Evolutionary conservation across 1,140 invertebrate species (phyloP).

Genomic region (Myzus persicae): DNA sequence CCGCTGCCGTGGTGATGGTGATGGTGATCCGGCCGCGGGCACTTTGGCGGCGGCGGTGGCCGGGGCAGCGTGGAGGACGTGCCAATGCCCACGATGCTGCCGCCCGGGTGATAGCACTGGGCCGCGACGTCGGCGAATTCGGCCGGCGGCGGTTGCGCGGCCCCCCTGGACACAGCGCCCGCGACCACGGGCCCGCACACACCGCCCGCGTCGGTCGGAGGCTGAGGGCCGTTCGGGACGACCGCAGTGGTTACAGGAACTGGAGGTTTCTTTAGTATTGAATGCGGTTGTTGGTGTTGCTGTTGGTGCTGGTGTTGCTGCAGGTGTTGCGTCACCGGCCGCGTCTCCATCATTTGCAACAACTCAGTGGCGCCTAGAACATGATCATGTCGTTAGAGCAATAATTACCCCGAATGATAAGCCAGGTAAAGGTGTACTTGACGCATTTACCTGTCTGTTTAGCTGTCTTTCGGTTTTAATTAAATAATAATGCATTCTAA

Average conservation of each 20-base stretch:
- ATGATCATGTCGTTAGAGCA: not conserved
- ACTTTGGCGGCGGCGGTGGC: constrained; percentile 60
- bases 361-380: constrained; percentile 61
- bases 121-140: constrained; percentile 60
- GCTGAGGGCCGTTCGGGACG: constrained; percentile 35
- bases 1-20: constrained; percentile 19
- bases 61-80: constrained; percentile 60
- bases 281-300: constrained; percentile 56
- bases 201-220: not conserved
- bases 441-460: too few species aligned
- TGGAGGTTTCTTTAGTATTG: constrained; percentile 59
- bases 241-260: constrained; percentile 21
- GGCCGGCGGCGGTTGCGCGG: constrained; percentile 59
- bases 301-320: constrained; percentile 38
- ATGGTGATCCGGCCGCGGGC: constrained; percentile 54
- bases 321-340: constrained; percentile 36
- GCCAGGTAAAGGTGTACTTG: too few species aligned
- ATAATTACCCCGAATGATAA: too few species aligned
- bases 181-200: not conserved
- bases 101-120: constrained; percentile 41
- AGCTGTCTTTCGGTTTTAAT: too few species aligned
- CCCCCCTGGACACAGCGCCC: not conserved
- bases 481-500: too few species aligned
- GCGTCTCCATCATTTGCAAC: constrained; percentile 61
- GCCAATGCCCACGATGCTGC: constrained; percentile 28